Base-by-base conservation (phyloP, 1,140 invertebrate genomes). In the Caenorhabditis tropicalis region DNA sequence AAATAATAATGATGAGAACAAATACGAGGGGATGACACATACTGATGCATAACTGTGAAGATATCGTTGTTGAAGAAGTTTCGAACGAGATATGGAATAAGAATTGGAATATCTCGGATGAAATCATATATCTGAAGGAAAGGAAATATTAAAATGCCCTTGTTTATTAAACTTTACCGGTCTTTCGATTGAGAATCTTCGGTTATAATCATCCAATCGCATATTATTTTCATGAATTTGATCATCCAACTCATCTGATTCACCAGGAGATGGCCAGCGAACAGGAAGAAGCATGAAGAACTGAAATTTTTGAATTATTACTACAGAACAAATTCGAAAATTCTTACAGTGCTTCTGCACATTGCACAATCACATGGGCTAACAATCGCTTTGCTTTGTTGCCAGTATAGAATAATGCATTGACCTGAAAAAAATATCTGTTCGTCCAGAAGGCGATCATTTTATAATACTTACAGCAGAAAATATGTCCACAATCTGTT, bases 21-120 rank as follows among this genome's bases (percentile, higher is more conserved):
- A 19, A 16, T 5, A 24, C 6, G 53, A 21, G 7, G 31, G 3
- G 10, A 36, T 2, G 29, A 19, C 6, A n/a, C 65, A 43, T 12
- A 74, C 65, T 74, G 65, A n/a, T 74, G 24, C 10, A 74, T n/a
- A 5, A 74, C 19, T 3, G 65, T 43, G 65, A 74, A 74, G 65
- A 74, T 43, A n/a, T 74, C 36, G 15, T 74, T 74, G n/a, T 43
- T 65, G 58, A 65, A 65, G 31, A 65, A 65, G 58, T 65, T 74
- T 9, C 65, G 33, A 21, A 46, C 10, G 36, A 74, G 65, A n/a
- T 74, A 74, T 24, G 65, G 65, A 12, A 74, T 46, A 36, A 74
- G 65, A 15, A 74, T 43, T 10, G 65, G 65, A 24, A 74, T 74
- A 21, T 74, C 65, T 0, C 65, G 65, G 3, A 74, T 24, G 10